Conservation (phyloP, 2,797 vertebrate species). For the Pseudocheirus occidentalis region DNA sequence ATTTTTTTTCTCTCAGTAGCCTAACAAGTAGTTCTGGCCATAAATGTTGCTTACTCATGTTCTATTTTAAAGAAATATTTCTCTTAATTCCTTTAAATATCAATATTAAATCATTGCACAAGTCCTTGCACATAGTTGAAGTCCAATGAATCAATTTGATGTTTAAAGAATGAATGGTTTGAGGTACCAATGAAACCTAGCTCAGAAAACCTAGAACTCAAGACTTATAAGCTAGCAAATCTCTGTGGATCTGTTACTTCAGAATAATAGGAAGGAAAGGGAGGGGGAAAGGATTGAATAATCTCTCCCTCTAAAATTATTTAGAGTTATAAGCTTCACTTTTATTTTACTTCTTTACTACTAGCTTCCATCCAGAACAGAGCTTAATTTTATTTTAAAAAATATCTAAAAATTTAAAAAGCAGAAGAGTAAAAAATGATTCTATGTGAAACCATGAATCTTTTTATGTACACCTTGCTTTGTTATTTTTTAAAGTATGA, state of each 20-base stretch:
- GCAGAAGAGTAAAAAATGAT: no score
- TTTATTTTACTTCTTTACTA: slow-evolving; percentile 19
- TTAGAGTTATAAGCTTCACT: background rate
- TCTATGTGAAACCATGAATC: background rate
- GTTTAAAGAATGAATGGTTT: background rate
- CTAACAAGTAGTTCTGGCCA: background rate
- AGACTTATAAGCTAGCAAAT: background rate
- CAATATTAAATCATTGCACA: background rate
- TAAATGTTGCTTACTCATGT: background rate
- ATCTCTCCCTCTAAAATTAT: slow-evolving; percentile 17
- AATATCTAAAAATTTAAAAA: no score
- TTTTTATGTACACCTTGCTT: background rate
- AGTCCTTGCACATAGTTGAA: background rate
- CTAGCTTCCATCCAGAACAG: slow-evolving; percentile 22
- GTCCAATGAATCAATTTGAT: background rate
- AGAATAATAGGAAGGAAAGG: background rate
- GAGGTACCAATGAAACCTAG: background rate
- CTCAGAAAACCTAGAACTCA: background rate
- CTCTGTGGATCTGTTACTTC: background rate
- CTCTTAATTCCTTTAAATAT: background rate
- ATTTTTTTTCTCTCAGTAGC: background rate
- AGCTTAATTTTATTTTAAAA: no score
- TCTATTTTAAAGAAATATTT: background rate
- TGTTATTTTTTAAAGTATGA: background rate
- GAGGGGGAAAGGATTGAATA: background rate